These are phyloP conservation scores for Synanthedon tipuliformis DNA, from an alignment of 2,888 invertebrate species.

Conservation along the genomic window DNA sequence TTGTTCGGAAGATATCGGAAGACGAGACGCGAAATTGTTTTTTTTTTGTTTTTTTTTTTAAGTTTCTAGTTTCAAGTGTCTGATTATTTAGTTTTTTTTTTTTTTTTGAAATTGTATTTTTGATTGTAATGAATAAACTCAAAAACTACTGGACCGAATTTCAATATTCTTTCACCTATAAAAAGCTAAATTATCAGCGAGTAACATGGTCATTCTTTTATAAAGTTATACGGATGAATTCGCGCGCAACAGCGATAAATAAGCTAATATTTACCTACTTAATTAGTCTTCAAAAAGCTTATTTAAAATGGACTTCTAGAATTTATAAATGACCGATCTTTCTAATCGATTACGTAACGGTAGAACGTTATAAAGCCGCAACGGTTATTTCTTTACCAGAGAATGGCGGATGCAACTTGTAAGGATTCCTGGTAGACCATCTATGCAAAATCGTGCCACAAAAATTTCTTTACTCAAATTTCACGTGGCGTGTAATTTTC, in stretches of 20 bases:
- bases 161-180: too few relatives aligned
- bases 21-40: too few relatives aligned
- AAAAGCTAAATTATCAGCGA: too few relatives aligned
- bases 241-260: too few relatives aligned
- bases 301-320: neutral
- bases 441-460: constrained; percentile 15
- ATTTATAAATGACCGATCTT: constrained; percentile 32
- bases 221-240: too few relatives aligned
- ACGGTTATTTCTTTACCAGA: constrained; percentile 7
- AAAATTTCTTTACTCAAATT: neutral
- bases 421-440: constrained; percentile 31
- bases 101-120: too few relatives aligned
- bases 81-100: too few relatives aligned
- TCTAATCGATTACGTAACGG: constrained; percentile 41
- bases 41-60: constrained; percentile 6
- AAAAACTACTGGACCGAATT: too few relatives aligned
- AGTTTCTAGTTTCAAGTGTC: constrained; percentile 2
- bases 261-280: too few relatives aligned
- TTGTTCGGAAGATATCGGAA: constrained; percentile 1
- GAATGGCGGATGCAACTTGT: constrained; percentile 27
- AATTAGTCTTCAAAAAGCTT: too few relatives aligned
- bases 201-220: too few relatives aligned
- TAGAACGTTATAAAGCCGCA: constrained; percentile 1
- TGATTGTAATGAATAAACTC: too few relatives aligned
- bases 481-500: constrained; percentile 26